Evolutionary conservation across 2,797 vertebrate species (phyloP), one percentile per base, ranked within the genome.

Genomic region (Macropus fuliginosus): DNA sequence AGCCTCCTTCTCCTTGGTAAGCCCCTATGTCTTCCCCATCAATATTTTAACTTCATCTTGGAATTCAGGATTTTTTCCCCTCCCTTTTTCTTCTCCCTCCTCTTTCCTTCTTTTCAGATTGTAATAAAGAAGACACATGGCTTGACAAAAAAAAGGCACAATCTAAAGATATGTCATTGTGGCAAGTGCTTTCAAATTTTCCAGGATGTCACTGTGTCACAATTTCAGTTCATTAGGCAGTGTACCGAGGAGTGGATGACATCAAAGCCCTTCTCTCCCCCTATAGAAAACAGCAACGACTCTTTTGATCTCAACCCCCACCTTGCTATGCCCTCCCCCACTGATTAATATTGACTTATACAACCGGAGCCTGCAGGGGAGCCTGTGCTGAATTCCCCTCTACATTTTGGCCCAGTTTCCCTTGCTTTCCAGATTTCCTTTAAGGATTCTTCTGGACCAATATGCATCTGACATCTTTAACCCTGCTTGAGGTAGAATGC

Each of bases 261-360:
- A 99, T 99, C 99, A 99, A 99, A 99, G 99, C 98, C 3, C 98
- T 98, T 97, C 98, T 99, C 97, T 98, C 98, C 74, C 98, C 98
- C 98, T 98, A 98, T 98, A 99, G 99, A 99, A 87, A 99, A 97
- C 56, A 93, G 97, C 98, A 99, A 98, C 98, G 98, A 98, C 97
- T 98, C 98, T 99, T 99, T 99, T 99, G 99, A 99, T 99, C 99
- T 99, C 98, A 98, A 98, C 98, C 98, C 98, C 98, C 97, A 24
- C 74, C 96, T n/a, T 55, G 18, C 90, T n/a, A 31, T 55, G 29
- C 50, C 97, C 98, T 98, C 99, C 97, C 95, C 97, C 96, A 59
- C 98, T 98, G 99, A 99, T 99, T 99, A 99, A 99, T 99, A 99
- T 99, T 98, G 99, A 98, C 99, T 99, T 99, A 99, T 99, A 99